Conservation (phyloP, 2,113 vertebrate genomes). For the Chaetorhynchus papuensis region DNA sequence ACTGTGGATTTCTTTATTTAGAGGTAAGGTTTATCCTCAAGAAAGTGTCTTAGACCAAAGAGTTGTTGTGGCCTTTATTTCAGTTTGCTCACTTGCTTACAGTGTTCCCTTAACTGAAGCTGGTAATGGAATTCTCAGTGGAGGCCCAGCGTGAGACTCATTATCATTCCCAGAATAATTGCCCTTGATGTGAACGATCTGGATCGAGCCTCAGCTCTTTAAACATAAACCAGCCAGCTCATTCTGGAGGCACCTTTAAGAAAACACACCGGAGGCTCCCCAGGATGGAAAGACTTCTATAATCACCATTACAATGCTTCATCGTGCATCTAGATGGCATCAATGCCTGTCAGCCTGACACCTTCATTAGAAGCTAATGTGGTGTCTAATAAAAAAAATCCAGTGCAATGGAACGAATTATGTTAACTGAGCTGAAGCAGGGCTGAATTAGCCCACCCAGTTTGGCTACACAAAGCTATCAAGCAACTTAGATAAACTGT, state of each 20-base stretch:
- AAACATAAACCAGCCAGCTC: not conserved
- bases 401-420: not conserved
- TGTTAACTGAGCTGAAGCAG: not conserved
- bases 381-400: not conserved
- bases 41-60: not conserved
- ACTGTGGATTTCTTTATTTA: not conserved
- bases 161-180: constrained; percentile 2
- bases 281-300: not conserved
- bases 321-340: not conserved
- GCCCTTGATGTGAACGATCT: not conserved
- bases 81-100: not conserved
- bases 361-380: not conserved
- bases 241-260: not conserved
- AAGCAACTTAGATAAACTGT: not conserved
- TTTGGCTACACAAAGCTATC: not conserved
- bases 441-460: not conserved
- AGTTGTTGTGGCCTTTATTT: not conserved
- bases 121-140: not conserved
- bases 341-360: not conserved
- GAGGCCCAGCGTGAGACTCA: not conserved
- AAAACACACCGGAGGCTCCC: not conserved
- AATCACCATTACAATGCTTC: not conserved
- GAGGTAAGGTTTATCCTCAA: not conserved
- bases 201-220: not conserved
- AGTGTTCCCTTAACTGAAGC: not conserved